Conservation (phyloP, 2,888 invertebrate genomes). For the Trissolcus brochymenae region DNA sequence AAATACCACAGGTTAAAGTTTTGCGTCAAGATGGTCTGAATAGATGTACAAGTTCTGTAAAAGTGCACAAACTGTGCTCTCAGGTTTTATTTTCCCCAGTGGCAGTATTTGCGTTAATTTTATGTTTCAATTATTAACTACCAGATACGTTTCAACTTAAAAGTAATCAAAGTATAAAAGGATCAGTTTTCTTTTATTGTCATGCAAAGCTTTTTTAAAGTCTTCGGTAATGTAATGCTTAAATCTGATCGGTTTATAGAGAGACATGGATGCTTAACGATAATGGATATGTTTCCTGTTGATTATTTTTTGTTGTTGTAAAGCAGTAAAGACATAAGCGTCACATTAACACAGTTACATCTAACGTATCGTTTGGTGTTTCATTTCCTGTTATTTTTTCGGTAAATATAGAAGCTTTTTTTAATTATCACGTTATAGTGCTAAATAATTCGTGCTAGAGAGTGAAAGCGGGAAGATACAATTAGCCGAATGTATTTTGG, state of each 20-base stretch:
- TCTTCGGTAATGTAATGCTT: slow-evolving; percentile 1
- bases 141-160: neutral
- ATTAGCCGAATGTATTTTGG: slow-evolving; percentile 10
- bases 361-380: slow-evolving; percentile 19
- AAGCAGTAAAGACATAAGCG: slow-evolving; percentile 20
- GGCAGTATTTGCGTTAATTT: too few species aligned
- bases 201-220: slow-evolving; percentile 22
- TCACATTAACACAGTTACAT: neutral
- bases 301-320: neutral
- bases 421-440: neutral
- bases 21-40: too few species aligned
- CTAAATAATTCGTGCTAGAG: slow-evolving; percentile 23
- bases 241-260: slow-evolving; percentile 21
- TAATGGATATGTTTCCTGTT: slow-evolving; percentile 34
- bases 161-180: neutral
- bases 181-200: slow-evolving; percentile 19
- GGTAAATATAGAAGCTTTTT: slow-evolving; percentile 10
- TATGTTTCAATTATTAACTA: too few species aligned
- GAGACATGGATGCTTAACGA: slow-evolving; percentile 10
- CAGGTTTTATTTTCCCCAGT: too few species aligned
- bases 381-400: slow-evolving; percentile 4
- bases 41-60: too few species aligned
- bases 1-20: too few species aligned
- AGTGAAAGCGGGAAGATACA: slow-evolving; percentile 15
- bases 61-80: too few species aligned